Base-by-base conservation (phyloP, 2,113 vertebrate genomes). In the Hipposideros armiger region DNA sequence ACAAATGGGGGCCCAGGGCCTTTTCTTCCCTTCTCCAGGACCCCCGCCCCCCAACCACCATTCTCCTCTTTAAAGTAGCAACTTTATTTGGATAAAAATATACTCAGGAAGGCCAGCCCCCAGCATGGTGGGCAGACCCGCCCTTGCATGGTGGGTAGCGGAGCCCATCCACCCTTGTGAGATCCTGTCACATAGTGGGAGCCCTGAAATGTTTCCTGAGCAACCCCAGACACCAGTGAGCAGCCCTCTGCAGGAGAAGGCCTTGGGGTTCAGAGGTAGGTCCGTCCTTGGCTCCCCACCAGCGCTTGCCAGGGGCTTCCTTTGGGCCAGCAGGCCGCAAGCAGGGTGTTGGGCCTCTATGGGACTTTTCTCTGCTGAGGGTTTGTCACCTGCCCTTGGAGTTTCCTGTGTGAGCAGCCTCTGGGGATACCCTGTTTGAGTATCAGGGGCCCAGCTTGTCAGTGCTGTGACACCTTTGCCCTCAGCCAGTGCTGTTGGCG, bases 401-500 rank as follows among this genome's bases (percentile, higher is more conserved):
- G 62, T 70, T 11, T 36, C 11, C 0, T 15, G 20, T 69, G 52
- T 14, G 26, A 77, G 19, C 5, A 9, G 26, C 58, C 32, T 45
- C 40, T 26, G n/a, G 22, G 60, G 3, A 17, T 6, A 28, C 62
- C 50, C 40, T 13, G 56, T 13, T 24, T 4, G 20, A 66, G 40
- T 16, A 47, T 32, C 58, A 0, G 11, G 26, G 24, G 32, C 42
- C 1, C 7, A 1, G 78, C 42, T 40, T 4, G 52, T 4, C 2
- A 11, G 85, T 22, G 42, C 42, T 5, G 6, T 14, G 20, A 26
- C n/a, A 54, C 26, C 16, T 42, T 3, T 0, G 32, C 40, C 2
- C 2, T 52, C 1, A 9, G 19, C 24, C 6, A 3, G 1, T 30
- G 42, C 22, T 16, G 5, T 14, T 32, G 58, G 22, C 3, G 17